phyloP scores from a whole-genome alignment of 2,888 invertebrate genomes.

The Lepas anatifera region DNA sequence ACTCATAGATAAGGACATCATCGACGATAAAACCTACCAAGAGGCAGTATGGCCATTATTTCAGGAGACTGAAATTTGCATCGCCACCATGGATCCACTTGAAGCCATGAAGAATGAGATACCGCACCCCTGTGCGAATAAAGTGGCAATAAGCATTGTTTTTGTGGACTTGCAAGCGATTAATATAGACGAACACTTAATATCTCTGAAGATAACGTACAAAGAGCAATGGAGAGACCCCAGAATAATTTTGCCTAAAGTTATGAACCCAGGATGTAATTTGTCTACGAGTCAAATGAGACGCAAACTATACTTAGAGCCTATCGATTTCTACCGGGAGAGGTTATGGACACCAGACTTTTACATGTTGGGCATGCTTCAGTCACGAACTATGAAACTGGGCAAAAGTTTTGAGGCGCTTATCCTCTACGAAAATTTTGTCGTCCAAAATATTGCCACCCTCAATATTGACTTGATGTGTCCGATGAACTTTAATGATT shows the following conservation, averaged over 20 bases:
- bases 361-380: background rate
- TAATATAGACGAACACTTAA: background rate
- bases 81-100: no score
- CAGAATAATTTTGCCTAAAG: background rate
- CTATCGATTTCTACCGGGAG: background rate
- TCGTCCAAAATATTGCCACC: background rate
- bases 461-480: background rate
- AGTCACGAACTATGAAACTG: background rate
- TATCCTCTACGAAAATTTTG: background rate
- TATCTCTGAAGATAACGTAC: background rate
- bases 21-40: no score
- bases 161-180: background rate
- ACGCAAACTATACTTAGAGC: background rate
- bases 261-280: background rate
- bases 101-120: no score
- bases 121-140: background rate
- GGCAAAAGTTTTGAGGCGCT: background rate
- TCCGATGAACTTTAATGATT: background rate
- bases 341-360: background rate
- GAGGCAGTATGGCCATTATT: no score
- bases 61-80: no score
- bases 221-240: background rate
- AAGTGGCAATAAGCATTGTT: background rate
- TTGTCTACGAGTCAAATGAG: no score
- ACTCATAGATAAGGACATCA: no score